Conservation (phyloP, 2,113 vertebrate species). For the Genyomyrus donnyi region DNA sequence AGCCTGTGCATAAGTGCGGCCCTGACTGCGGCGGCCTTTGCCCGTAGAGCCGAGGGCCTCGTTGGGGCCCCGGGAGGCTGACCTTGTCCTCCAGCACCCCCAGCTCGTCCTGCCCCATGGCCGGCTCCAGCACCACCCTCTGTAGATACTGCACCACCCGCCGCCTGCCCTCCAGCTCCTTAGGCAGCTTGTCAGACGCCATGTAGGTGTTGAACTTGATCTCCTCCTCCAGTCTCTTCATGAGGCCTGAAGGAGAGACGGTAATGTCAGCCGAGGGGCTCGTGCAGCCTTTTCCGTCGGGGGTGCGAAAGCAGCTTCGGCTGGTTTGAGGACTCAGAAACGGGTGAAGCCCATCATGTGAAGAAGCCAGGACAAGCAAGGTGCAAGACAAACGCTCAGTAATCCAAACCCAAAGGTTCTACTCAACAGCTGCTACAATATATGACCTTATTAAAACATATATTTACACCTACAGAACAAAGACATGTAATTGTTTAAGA, state of each 20-base stretch:
- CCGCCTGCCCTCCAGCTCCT: constrained; percentile 79
- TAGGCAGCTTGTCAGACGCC: constrained; percentile 82
- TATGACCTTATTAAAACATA: neutral
- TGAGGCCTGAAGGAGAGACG: constrained; percentile 67
- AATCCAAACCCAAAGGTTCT: neutral
- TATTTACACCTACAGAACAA: neutral
- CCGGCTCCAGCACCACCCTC: constrained; percentile 81
- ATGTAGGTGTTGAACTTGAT: constrained; percentile 91
- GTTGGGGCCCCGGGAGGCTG: neutral
- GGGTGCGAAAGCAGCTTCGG: neutral
- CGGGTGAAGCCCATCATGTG: neutral
- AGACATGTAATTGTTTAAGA: neutral
- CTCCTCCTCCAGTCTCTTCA: constrained; percentile 92
- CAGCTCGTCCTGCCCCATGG: constrained; percentile 80
- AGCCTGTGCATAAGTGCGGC: neutral
- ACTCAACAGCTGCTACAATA: neutral
- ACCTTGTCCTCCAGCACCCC: constrained; percentile 80
- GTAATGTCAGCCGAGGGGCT: constrained; percentile 3
- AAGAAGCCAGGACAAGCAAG: neutral
- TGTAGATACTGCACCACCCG: constrained; percentile 73
- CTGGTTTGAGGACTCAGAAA: neutral
- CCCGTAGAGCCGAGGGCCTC: neutral
- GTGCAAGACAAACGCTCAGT: neutral
- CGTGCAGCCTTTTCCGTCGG: neutral
- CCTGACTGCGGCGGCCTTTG: neutral